Evolutionary conservation across 2,888 invertebrate genomes (phyloP).

Genomic region (Microplitis manilae): DNA sequence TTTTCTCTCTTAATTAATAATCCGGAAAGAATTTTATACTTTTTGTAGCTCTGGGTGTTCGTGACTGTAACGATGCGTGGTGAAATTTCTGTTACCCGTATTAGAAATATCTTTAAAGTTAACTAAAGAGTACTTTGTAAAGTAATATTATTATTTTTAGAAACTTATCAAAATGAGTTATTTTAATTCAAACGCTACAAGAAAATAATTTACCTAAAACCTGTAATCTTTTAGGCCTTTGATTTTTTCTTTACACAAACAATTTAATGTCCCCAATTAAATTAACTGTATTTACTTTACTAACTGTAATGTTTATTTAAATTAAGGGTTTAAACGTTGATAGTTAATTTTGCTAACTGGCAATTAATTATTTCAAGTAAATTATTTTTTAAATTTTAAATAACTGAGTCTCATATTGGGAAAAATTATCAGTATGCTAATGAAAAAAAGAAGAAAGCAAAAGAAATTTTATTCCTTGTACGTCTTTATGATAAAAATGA

Average conservation of each 20-base stretch:
- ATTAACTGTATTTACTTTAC: neutral
- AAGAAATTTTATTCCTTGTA: neutral
- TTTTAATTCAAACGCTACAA: neutral
- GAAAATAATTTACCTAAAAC: neutral
- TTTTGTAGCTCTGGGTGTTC: neutral
- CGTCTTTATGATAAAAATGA: conserved; percentile 14
- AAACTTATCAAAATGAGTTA: neutral
- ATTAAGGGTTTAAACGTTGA: neutral
- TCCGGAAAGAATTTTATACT: conserved; percentile 5
- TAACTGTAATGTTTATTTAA: neutral
- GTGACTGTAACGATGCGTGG: conserved; percentile 1
- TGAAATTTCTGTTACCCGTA: neutral
- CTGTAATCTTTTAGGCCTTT: neutral
- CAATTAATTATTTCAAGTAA: neutral
- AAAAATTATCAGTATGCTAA: neutral
- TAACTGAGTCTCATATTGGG: neutral
- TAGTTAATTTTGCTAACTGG: neutral
- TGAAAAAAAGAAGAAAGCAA: neutral
- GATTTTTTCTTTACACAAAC: neutral
- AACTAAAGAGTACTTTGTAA: neutral
- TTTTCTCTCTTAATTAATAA: conserved; percentile 5
- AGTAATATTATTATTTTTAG: neutral
- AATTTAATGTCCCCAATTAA: neutral
- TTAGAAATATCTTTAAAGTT: neutral
- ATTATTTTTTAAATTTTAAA: neutral